phyloP scores from a whole-genome alignment of 2,888 invertebrate genomes.

The Sesia apiformis region DNA sequence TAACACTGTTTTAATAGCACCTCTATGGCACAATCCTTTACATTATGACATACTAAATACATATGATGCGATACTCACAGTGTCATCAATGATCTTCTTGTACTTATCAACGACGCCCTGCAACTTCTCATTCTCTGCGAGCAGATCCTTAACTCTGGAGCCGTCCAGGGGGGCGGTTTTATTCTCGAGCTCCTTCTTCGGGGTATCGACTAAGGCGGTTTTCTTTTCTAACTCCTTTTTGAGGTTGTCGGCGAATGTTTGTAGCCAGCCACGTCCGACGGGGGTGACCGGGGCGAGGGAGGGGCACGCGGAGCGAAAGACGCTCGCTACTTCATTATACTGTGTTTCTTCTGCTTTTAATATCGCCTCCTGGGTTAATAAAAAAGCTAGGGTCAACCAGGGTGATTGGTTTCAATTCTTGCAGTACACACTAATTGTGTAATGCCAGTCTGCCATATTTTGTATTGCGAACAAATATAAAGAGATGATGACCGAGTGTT shows the following conservation, averaged over 20 bases:
- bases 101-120: conserved; percentile 80
- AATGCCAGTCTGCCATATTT: no score
- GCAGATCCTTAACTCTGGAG: conserved; percentile 56
- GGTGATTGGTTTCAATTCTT: no score
- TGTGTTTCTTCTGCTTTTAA: conserved; percentile 75
- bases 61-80: conserved; percentile 71
- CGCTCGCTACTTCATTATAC: conserved; percentile 71
- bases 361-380: conserved; percentile 38
- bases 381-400: no score
- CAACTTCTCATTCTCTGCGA: conserved; percentile 77
- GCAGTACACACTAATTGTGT: no score
- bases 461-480: no score
- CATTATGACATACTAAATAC: no score
- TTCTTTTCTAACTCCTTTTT: conserved; percentile 20
- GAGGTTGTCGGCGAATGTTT: background rate
- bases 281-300: background rate
- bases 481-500: no score
- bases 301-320: conserved; percentile 43
- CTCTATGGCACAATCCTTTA: no score
- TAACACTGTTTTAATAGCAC: no score
- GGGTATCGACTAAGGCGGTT: conserved; percentile 39
- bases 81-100: conserved; percentile 83
- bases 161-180: conserved; percentile 5
- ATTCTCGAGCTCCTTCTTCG: conserved; percentile 32
- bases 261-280: background rate